Evolutionary conservation across 2,113 vertebrate species (phyloP), one percentile per base, ranked within the genome.

Genomic region (Procavia capensis): DNA sequence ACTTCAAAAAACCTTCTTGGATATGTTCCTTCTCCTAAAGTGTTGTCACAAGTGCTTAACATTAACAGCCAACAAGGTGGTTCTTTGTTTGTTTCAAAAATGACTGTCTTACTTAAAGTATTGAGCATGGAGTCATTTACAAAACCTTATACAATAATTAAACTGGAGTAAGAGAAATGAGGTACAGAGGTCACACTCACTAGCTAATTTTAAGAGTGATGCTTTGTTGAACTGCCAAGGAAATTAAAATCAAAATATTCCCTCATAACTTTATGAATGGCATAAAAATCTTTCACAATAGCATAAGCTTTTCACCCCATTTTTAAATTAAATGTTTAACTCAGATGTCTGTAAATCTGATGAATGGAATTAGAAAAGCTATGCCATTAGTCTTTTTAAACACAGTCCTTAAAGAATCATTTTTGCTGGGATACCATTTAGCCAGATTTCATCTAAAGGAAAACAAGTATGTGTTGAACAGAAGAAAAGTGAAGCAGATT

Each of bases 201-300:
- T 61, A 47, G 81, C 16, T 95, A 84, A 93, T 89, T 74, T 96
- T 91, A 79, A 81, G 90, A 90, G 66, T 54, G 61, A 95, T 90
- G 72, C n/a, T 96, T 94, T 93, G 47, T 93, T 74, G 84, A 89
- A 72, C 70, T 93, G 70, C 84, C 92, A 94, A 84, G 63, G 85
- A 91, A 95, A 96, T 94, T 61, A 95, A 95, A 93, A 92, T 70
- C 6, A 87, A 93, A 91, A 57, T 83, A 92, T 94, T 88, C 85
- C n/a, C 81, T 88, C 9, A 78, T 54, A 92, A 88, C 36, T 80
- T 90, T 90, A 82, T 72, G 57, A 88, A 93, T 76, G 90, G n/a
- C 20, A 72, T 43, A 64, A 78, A 92, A 95, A 91, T 83, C 39
- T 85, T 78, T 87, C 63, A 97, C 54, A 85, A 63, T 5, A 36